Base-by-base conservation (phyloP, 2,113 vertebrate species). In the Prionailurus viverrinus region DNA sequence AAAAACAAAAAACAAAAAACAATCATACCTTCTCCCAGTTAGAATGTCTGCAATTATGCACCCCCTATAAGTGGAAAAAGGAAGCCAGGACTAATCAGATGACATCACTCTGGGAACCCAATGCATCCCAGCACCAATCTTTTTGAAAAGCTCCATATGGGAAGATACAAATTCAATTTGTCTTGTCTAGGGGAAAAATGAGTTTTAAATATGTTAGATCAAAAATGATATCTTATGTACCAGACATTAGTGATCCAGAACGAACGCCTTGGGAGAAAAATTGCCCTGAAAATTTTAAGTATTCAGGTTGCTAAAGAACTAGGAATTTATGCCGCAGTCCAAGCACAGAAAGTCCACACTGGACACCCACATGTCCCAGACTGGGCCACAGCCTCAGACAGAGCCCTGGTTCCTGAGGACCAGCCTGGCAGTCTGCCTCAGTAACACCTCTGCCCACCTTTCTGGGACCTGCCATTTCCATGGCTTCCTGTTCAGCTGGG, bases 201-300 rank as follows among this genome's bases (percentile, higher is more conserved):
- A 96, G 45, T 94, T 86, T 98, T 97, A 98, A 97, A 96, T 92
- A 97, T 92, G 88, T 97, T 82, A 68, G 96, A 95, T 97, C 96
- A 95, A 97, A 97, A 97, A 82, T 92, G 82, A 51, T 96, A 48
- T 71, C 68, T 92, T 86, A 53, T 61, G 51, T 74, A 94, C 48
- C 85, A 98, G 88, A 93, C 92, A 61, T 95, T 71, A 94, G 81
- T 36, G 68, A 96, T 76, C 91, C 51, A 83, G 89, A 95, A 94
- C 76, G 89, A 97, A 93, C 0, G 51, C 85, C 93, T 92, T 36
- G 91, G 82, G 91, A 95, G 88, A 83, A 97, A 91, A 97, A 94
- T 89, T 86, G 93, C 91, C 88, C 95, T 78, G 96, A 91, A 94
- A 97, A 92, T 88, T 65, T 51, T 48, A 97, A 97, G 89, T 86